Evolutionary conservation across 2,888 invertebrate species (phyloP).

Genomic region (Andrena flavipes): DNA sequence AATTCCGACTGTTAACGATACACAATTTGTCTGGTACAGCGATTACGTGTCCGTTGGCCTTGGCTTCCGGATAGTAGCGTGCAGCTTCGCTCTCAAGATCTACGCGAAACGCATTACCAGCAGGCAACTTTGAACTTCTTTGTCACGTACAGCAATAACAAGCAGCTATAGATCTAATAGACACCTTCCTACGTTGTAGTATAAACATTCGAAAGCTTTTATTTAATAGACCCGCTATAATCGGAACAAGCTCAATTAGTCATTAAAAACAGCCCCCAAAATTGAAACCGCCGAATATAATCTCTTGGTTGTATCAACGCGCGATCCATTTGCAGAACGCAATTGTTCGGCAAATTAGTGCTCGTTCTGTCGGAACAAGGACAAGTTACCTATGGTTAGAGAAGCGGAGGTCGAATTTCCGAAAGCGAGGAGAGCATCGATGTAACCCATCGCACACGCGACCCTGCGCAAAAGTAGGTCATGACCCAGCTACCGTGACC

Average conservation of each 20-base stretch:
- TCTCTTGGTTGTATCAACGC: no score
- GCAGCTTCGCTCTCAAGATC: constrained; percentile 14
- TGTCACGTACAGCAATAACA: background rate
- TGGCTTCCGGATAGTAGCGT: constrained; percentile 24
- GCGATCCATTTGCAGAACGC: background rate
- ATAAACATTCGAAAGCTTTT: no score
- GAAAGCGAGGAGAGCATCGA: constrained; percentile 40
- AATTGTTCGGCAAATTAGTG: background rate
- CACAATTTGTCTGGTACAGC: constrained; percentile 3
- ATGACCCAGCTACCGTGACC: constrained; percentile 72
- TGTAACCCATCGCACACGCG: constrained; percentile 29
- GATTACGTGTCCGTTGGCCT: constrained; percentile 36
- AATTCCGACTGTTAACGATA: constrained; percentile 13
- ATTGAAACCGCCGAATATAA: no score
- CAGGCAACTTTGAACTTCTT: constrained; percentile 12
- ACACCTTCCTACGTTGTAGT: background rate
- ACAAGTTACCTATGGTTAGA: background rate
- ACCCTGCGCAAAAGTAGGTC: constrained; percentile 69
- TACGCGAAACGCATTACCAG: constrained; percentile 1
- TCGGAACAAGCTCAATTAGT: no score
- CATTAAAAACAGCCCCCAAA: no score
- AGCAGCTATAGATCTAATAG: background rate
- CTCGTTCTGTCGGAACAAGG: background rate
- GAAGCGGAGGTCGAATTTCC: constrained; percentile 17
- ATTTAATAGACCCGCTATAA: no score